A percentile compares a stretch with the other conserved stretches of the same genome.
Evolutionary conservation across 2,888 invertebrate species (phyloP).

Genomic region (Helobdella robusta): DNA sequence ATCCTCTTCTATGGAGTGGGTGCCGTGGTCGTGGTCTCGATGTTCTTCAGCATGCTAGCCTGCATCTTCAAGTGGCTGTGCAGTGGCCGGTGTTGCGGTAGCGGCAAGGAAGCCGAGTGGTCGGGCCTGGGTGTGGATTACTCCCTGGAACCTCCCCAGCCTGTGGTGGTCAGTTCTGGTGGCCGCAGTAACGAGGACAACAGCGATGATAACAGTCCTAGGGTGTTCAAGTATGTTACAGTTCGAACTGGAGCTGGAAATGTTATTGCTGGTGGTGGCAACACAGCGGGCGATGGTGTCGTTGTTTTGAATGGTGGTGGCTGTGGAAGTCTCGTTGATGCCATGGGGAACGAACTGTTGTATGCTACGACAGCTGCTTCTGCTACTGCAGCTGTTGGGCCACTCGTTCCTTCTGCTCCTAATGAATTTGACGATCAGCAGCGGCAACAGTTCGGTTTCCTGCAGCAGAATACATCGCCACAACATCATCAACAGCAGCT

Average conservation of each 20-base stretch:
- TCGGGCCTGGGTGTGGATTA: conserved; percentile 14
- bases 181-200: not conserved
- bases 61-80: conserved; percentile 17
- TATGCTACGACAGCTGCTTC: not conserved
- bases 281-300: too few species aligned
- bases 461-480: too few species aligned
- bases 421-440: conserved; percentile 12
- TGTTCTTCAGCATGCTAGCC: conserved; percentile 16
- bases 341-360: not conserved
- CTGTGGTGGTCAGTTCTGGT: not conserved
- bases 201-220: conserved; percentile 11
- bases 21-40: conserved; percentile 10
- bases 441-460: not conserved
- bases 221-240: conserved; percentile 25
- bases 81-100: not conserved
- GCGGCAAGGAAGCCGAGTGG: conserved; percentile 22
- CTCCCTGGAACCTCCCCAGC: not conserved
- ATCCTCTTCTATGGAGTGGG: conserved; percentile 20
- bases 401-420: conserved; percentile 9
- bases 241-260: conserved; percentile 14
- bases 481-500: too few species aligned
- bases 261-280: conserved; percentile 7
- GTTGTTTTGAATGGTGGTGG: too few species aligned
- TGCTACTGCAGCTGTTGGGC: not conserved
- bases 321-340: too few species aligned